These are phyloP conservation scores for Aphelenchoides besseyi DNA, from an alignment of 1,140 invertebrate species.

Conservation along the genomic window DNA sequence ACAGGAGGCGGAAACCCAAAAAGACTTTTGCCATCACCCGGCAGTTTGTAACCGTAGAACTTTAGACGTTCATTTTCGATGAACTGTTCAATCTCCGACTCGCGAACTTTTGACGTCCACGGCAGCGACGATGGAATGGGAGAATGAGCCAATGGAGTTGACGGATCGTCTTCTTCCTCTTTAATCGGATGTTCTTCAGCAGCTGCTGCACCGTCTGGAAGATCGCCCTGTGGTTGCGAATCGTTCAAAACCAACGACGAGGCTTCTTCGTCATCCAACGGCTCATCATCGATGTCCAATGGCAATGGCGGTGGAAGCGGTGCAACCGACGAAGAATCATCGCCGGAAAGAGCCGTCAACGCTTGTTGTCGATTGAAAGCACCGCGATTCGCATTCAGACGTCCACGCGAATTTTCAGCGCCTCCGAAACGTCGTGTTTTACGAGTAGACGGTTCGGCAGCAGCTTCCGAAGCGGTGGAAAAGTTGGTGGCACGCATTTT, in stretches of 20 bases:
- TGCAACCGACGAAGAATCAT: slow-evolving; percentile 21
- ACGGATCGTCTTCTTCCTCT: too few relatives aligned
- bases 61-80: slow-evolving; percentile 52
- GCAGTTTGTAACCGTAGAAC: slow-evolving; percentile 52
- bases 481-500: slow-evolving; percentile 28
- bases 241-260: background rate
- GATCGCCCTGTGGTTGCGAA: background rate
- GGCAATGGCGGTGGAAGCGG: background rate
- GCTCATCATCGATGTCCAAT: slow-evolving; percentile 31
- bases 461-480: background rate
- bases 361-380: slow-evolving; percentile 23
- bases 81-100: slow-evolving; percentile 52
- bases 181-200: background rate
- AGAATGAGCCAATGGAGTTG: slow-evolving; percentile 53
- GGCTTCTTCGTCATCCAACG: slow-evolving; percentile 6
- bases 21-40: slow-evolving; percentile 45
- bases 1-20: slow-evolving; percentile 57
- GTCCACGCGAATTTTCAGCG: background rate
- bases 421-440: background rate
- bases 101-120: slow-evolving; percentile 53
- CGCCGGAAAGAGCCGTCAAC: background rate
- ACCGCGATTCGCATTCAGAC: background rate
- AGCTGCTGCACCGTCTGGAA: background rate
- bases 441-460: background rate
- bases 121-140: slow-evolving; percentile 37